Evolutionary conservation across 2,797 vertebrate genomes (phyloP).

Genomic region (Galago senegalensis): DNA sequence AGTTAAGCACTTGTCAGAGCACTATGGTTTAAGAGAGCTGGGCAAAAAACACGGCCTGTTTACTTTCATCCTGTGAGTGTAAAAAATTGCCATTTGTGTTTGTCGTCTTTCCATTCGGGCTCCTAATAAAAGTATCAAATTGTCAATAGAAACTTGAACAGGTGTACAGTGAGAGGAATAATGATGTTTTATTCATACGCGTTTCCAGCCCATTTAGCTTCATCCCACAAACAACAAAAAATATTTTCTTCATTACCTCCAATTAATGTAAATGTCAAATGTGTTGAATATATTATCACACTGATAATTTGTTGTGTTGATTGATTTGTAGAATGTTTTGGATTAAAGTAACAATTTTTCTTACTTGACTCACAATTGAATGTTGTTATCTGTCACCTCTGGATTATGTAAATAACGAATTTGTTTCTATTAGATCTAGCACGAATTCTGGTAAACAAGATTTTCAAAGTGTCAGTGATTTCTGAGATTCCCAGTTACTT

Average conservation of each 20-base stretch:
- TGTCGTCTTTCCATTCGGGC: constrained; percentile 69
- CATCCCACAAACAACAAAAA: constrained; percentile 89
- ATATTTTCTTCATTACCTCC: constrained; percentile 91
- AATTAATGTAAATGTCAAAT: constrained; percentile 93
- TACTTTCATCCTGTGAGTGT: constrained; percentile 79
- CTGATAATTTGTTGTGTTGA: constrained; percentile 84
- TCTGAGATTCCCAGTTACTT: neutral
- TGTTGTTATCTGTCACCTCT: constrained; percentile 73
- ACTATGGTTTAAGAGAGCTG: constrained; percentile 80
- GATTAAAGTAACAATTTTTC: constrained; percentile 88
- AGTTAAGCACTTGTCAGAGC: constrained; percentile 89
- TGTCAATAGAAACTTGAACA: constrained; percentile 88
- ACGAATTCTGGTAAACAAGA: constrained; percentile 75
- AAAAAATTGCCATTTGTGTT: constrained; percentile 85
- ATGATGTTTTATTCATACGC: constrained; percentile 91
- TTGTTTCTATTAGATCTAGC: constrained; percentile 77
- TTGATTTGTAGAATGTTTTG: constrained; percentile 88
- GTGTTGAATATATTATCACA: constrained; percentile 90
- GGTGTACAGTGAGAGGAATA: constrained; percentile 88
- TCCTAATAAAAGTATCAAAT: constrained; percentile 89
- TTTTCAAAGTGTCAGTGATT: constrained; percentile 70
- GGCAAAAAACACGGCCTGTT: constrained; percentile 78
- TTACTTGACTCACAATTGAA: constrained; percentile 75
- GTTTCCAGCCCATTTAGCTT: constrained; percentile 90
- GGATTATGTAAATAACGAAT: constrained; percentile 80